Evolutionary conservation across 2,888 invertebrate genomes (phyloP), one percentile per base, ranked within the genome.

Genomic region (Microctonus hyperodae): DNA sequence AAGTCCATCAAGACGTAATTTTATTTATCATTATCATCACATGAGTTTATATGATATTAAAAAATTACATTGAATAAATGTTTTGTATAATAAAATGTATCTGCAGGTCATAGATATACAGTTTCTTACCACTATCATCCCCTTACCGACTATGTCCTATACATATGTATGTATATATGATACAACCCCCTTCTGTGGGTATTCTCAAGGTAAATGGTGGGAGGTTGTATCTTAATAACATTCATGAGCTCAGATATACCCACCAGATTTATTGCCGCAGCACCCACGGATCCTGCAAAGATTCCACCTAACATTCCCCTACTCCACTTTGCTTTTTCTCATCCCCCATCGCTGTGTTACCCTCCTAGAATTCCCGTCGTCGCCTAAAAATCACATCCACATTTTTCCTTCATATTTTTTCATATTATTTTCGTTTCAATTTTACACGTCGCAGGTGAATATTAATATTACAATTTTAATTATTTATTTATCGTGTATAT

Each of bases 241-340:
- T 84, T 84, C 83, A 84, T 84, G 83, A 84, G 83, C 83, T 84
- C 81, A 83, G 83, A 84, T 84, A 84, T 84, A 83, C 83, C 80
- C 72, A 72, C 74, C 78, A 84, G 83, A 84, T 84, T 84, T 84
- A 84, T 84, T 83, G 81, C 83, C 76, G 71, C 77, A 74, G 79
- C 80, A 79, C 79, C 81, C 78, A 77, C 74, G 77, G 74, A 78
- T 76, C 73, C 75, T 64, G 70, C 73, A 70, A 75, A 73, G 72
- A 72, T 73, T 73, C 55, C 33, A 65, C 60, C 33, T 69, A 63
- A 64, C 57, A 67, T 69, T 71, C 68, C 67, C 66, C 65, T 70
- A 48, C 62, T 44, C 56, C 35, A 20, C 65, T 59, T 48, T 64
- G 55, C 20, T 51, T 58, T 61, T 69, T 57, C 61, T 65, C 66